Percentiles rank a stretch among this genome's conserved stretches.
Conservation (phyloP, 2,797 vertebrate species). For the Alcedo atthis region DNA sequence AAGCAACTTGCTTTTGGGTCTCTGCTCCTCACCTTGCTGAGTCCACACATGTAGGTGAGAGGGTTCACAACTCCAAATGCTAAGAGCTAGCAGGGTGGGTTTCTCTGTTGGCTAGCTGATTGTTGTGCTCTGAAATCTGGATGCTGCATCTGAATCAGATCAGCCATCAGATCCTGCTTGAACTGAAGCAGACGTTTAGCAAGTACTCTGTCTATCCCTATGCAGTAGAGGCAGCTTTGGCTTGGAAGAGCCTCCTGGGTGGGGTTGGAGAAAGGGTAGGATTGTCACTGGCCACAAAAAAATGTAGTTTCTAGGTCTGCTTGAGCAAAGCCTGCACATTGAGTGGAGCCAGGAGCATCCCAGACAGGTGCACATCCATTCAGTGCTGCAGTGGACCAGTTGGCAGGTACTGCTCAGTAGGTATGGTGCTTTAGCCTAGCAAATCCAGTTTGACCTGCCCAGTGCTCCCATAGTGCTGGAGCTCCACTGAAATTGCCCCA, state of each 20-base stretch:
- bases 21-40: not conserved
- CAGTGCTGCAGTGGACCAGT: not conserved
- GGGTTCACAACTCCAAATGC: not conserved
- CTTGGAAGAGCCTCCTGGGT: not conserved
- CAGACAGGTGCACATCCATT: accelerated
- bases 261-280: not conserved
- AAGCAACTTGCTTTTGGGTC: not conserved
- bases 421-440: not conserved
- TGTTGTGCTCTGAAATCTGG: not conserved
- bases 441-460: not conserved
- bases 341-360: not conserved
- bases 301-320: not conserved
- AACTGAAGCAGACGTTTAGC: not conserved
- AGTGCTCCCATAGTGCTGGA: accelerated
- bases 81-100: not conserved
- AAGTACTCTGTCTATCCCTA: not conserved
- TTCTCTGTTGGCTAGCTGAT: not conserved
- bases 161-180: not conserved
- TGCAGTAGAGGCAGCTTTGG: not conserved
- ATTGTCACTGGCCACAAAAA: not conserved
- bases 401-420: not conserved
- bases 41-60: not conserved
- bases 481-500: not conserved
- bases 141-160: not conserved
- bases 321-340: not conserved